Evolutionary conservation across 2,797 vertebrate species (phyloP).

Genomic region (Rhabdophis nuchalis): DNA sequence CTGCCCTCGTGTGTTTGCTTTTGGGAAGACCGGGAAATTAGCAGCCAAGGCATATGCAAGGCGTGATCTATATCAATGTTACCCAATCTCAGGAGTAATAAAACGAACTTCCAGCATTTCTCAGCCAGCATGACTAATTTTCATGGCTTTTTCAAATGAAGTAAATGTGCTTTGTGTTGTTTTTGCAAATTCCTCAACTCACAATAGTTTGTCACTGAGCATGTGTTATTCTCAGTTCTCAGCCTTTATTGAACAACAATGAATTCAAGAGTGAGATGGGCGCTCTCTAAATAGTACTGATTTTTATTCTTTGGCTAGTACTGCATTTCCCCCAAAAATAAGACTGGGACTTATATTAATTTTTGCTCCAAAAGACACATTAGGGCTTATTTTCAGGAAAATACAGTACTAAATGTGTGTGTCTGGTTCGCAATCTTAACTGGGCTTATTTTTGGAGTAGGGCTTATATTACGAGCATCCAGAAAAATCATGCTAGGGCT

Average conservation of each 20-base stretch:
- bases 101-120: neutral
- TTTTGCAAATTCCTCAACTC: neutral
- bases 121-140: neutral
- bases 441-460: too few relatives aligned
- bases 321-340: too few relatives aligned
- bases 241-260: neutral
- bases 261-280: too few relatives aligned
- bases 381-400: too few relatives aligned
- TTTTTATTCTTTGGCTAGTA: neutral
- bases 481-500: too few relatives aligned
- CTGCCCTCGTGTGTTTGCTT: slow-evolving; percentile 3
- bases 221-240: neutral
- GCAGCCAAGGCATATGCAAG: neutral
- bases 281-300: too few relatives aligned
- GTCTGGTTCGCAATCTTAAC: too few relatives aligned
- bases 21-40: neutral
- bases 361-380: too few relatives aligned
- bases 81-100: neutral
- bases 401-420: too few relatives aligned
- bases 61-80: neutral
- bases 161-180: neutral
- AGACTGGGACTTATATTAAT: too few relatives aligned
- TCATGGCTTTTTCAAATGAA: neutral
- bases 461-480: too few relatives aligned
- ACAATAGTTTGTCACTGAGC: neutral